Percentiles rank a stretch among this genome's conserved stretches.
phyloP scores from a whole-genome alignment of 1,140 invertebrate genomes.

The Leptopilina clavipes region DNA sequence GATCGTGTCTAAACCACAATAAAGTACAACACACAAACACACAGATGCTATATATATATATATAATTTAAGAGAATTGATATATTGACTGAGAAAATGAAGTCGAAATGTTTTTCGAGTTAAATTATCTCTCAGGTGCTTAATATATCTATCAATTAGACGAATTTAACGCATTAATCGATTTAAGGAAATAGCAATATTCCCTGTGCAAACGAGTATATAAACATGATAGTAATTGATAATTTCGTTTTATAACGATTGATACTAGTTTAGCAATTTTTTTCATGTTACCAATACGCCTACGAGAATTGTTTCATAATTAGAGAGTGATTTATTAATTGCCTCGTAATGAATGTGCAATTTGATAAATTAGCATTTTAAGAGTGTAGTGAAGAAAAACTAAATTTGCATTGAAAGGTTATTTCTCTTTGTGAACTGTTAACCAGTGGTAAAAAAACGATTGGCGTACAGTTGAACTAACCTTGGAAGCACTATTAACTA shows the following conservation, averaged over 20 bases:
- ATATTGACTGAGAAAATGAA: constrained; percentile 4
- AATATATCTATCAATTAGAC: constrained; percentile 12
- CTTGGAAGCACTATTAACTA: too few species aligned
- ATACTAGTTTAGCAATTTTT: neutral
- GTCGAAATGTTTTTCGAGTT: neutral
- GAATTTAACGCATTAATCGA: constrained; percentile 13
- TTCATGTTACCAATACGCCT: neutral
- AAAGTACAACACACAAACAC: neutral
- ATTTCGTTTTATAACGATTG: neutral
- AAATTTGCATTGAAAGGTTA: too few species aligned
- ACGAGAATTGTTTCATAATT: constrained; percentile 7
- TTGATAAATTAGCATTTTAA: neutral
- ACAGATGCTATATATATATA: too few species aligned
- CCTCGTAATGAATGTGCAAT: neutral
- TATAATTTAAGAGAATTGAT: neutral
- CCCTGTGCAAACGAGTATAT: neutral
- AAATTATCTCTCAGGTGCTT: constrained; percentile 12
- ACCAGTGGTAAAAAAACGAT: too few species aligned
- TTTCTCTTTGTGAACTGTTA: too few species aligned
- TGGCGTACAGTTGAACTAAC: too few species aligned
- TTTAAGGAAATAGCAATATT: constrained; percentile 1
- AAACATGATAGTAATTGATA: neutral
- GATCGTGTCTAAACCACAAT: constrained; percentile 19
- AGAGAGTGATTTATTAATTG: constrained; percentile 31
- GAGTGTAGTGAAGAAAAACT: too few species aligned